Conservation (phyloP, 1,140 invertebrate genomes). For the Lamellibrachia luymesi region DNA sequence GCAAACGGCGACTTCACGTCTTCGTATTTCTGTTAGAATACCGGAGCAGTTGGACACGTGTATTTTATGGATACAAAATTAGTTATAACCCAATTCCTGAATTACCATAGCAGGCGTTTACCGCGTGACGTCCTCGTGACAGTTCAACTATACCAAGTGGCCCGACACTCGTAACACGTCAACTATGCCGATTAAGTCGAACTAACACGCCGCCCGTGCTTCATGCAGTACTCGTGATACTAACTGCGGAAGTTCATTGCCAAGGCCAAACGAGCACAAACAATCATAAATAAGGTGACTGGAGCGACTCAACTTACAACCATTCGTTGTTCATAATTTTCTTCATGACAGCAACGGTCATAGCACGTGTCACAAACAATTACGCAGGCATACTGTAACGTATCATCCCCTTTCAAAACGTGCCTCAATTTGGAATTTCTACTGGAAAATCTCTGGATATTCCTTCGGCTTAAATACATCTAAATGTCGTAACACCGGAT, state of each 20-base stretch:
- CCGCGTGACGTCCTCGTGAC: neutral
- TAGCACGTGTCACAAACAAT: no score
- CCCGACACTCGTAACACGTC: neutral
- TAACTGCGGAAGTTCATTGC: neutral
- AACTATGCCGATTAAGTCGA: neutral
- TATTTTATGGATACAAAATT: neutral
- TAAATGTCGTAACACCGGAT: no score
- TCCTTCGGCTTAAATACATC: no score
- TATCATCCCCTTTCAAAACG: no score
- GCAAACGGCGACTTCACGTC: neutral
- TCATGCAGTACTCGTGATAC: neutral
- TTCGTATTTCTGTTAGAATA: neutral
- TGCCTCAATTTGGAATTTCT: no score
- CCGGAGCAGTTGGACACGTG: neutral
- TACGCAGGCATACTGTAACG: no score
- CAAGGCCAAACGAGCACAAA: neutral
- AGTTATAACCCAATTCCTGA: neutral
- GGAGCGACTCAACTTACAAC: no score
- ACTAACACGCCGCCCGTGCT: neutral
- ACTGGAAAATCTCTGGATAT: no score
- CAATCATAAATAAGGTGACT: neutral
- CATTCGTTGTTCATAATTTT: no score
- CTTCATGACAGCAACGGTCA: no score
- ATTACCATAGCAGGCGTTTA: neutral
- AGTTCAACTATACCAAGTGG: neutral